phyloP scores from a whole-genome alignment of 1,140 invertebrate genomes.

The Campodea augens region DNA sequence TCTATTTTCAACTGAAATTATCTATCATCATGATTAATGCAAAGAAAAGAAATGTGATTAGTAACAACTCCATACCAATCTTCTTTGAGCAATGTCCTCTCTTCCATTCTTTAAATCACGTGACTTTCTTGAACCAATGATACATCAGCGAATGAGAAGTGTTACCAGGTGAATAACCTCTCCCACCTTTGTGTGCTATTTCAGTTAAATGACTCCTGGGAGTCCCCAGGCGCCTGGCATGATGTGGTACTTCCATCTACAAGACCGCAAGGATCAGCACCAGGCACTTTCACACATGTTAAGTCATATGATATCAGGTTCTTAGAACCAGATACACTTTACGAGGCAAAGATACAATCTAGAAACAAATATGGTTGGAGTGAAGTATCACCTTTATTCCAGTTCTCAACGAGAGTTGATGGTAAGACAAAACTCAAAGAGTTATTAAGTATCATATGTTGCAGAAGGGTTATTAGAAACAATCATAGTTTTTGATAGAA shows the following conservation, averaged over 20 bases:
- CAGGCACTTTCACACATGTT: constrained; percentile 28
- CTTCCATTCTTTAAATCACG: too few species aligned
- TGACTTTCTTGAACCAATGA: too few species aligned
- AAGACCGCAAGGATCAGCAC: constrained; percentile 14
- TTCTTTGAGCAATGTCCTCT: too few species aligned
- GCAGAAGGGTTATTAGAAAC: neutral
- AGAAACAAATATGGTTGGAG: constrained; percentile 45
- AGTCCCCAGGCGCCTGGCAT: constrained; percentile 49
- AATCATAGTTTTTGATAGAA: neutral
- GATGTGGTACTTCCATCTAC: constrained; percentile 29
- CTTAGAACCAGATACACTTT: constrained; percentile 35
- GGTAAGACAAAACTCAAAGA: neutral
- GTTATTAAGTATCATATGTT: neutral
- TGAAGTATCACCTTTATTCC: constrained; percentile 40
- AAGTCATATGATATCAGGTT: constrained; percentile 35
- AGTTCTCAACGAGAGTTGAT: constrained; percentile 25
- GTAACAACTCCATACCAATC: too few species aligned
- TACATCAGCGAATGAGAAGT: too few species aligned
- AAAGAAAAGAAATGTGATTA: too few species aligned
- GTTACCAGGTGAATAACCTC: too few species aligned
- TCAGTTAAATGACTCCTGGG: constrained; percentile 39
- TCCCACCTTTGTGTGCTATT: too few species aligned
- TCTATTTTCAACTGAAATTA: too few species aligned
- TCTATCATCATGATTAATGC: too few species aligned
- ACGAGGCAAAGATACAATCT: constrained; percentile 41